Conservation (phyloP, 2,888 invertebrate genomes). For the Cepaea hortensis region DNA sequence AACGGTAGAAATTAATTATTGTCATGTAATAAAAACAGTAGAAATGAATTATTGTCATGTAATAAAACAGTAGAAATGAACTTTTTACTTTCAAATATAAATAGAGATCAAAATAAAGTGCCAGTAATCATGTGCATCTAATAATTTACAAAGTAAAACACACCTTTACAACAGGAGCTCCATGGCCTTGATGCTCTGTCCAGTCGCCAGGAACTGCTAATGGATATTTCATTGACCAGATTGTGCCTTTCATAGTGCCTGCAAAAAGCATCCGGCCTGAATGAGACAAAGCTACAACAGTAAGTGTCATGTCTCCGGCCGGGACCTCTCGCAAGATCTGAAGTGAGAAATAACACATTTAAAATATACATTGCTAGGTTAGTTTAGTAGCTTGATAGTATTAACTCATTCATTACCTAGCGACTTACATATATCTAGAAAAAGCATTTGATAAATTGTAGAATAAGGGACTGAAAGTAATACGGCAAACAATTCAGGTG, state of each 20-base stretch:
- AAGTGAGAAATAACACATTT: background rate
- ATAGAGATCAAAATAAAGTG: background rate
- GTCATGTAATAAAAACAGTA: too few relatives aligned
- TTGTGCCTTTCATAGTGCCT: constrained; percentile 85
- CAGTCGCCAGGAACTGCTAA: constrained; percentile 82
- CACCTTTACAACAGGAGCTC: constrained; percentile 78
- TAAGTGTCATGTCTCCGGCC: constrained; percentile 77
- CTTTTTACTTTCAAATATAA: background rate
- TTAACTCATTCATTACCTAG: too few relatives aligned
- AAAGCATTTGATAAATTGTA: too few relatives aligned
- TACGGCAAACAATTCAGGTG: too few relatives aligned
- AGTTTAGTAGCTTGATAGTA: background rate
- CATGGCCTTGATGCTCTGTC: constrained; percentile 79
- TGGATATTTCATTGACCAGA: constrained; percentile 87
- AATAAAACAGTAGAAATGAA: too few relatives aligned
- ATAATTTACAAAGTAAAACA: background rate
- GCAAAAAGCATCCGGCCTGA: constrained; percentile 89
- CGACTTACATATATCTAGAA: too few relatives aligned
- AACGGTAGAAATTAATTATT: too few relatives aligned
- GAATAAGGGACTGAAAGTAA: background rate
- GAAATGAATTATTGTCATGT: too few relatives aligned
- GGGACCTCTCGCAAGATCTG: constrained; percentile 75
- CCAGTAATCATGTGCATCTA: background rate
- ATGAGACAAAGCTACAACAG: constrained; percentile 83
- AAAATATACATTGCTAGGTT: background rate